Conservation (phyloP, 23 tunicate species). For the Ascidia mentula region DNA sequence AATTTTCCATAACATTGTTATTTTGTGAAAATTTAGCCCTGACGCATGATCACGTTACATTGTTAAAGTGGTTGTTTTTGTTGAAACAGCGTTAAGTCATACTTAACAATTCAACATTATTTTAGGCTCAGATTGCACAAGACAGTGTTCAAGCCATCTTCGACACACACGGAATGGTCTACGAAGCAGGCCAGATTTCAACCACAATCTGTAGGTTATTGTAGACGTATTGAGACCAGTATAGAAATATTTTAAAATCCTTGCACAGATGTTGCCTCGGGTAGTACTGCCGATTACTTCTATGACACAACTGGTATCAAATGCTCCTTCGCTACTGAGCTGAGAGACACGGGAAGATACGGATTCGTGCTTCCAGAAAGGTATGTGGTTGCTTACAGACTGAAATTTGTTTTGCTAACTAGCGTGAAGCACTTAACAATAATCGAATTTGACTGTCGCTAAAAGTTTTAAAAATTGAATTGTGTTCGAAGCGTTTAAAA, state of each 20-base stretch:
- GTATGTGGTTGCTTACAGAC: not conserved
- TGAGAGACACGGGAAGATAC: conserved; percentile 79
- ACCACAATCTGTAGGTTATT: conserved; percentile 68
- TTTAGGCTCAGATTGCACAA: conserved; percentile 35
- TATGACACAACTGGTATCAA: conserved; percentile 55
- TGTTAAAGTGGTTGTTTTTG: too few relatives aligned
- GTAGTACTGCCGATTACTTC: conserved; percentile 88
- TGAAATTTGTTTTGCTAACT: not conserved
- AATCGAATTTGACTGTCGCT: too few relatives aligned
- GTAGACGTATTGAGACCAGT: not conserved
- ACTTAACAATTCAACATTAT: too few relatives aligned
- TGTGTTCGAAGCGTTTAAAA: too few relatives aligned
- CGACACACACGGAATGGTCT: conserved; percentile 32
- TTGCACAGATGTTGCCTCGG: conserved; percentile 78
- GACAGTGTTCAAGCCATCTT: conserved; percentile 46
- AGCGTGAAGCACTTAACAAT: not conserved
- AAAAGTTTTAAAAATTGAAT: too few relatives aligned
- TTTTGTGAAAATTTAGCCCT: too few relatives aligned
- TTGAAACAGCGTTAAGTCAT: too few relatives aligned
- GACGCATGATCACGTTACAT: too few relatives aligned
- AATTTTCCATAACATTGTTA: too few relatives aligned
- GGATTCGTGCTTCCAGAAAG: conserved; percentile 86
- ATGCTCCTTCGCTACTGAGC: conserved; percentile 69
- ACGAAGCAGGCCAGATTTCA: conserved; percentile 61
- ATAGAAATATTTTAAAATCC: not conserved